These are phyloP conservation scores for Cotesia glomerata DNA, from an alignment of 1,140 invertebrate species.

Conservation along the genomic window DNA sequence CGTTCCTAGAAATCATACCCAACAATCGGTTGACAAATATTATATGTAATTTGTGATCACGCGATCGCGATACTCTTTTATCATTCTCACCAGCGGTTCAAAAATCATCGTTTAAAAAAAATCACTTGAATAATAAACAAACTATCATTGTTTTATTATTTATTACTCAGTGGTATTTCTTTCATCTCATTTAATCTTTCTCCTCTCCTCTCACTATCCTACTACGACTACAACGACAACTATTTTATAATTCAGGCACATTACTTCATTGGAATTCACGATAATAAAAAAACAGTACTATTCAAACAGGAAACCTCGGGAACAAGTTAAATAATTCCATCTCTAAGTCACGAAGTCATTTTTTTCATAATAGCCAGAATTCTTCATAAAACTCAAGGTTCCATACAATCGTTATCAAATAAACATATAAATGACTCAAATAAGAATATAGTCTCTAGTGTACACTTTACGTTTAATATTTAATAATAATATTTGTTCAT, in stretches of 20 bases:
- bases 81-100: background rate
- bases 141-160: no score
- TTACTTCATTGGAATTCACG: background rate
- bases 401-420: background rate
- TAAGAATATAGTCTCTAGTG: no score
- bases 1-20: slow-evolving; percentile 4
- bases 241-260: no score
- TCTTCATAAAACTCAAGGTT: no score
- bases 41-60: background rate
- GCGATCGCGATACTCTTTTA: background rate
- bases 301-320: background rate
- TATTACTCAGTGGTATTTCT: no score
- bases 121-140: background rate
- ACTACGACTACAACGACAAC: no score
- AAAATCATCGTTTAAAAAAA: background rate
- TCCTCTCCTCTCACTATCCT: no score
- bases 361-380: background rate
- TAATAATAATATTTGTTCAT: no score
- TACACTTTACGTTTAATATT: no score
- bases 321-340: background rate
- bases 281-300: background rate
- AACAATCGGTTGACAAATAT: slow-evolving; percentile 1
- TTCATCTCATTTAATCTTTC: no score
- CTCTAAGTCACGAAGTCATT: background rate
- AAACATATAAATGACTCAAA: no score